A percentile compares a stretch with the other conserved stretches of the same genome.
These are phyloP conservation scores for Limnephilus rhombicus DNA, from an alignment of 2,888 invertebrate genomes.

Conservation along the genomic window DNA sequence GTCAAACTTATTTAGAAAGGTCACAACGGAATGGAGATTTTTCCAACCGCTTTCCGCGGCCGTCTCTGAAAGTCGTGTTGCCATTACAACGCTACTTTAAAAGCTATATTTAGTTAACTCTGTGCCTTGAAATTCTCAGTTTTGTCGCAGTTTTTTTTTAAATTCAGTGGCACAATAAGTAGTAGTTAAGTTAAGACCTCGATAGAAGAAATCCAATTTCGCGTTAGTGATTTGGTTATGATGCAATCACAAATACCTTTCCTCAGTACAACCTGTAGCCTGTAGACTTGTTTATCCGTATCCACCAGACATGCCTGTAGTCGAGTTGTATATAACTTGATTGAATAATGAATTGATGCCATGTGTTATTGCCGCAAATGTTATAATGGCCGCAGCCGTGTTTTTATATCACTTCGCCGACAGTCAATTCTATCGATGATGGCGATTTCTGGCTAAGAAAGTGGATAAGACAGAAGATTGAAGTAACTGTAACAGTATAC, in stretches of 20 bases:
- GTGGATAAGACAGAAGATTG: not conserved
- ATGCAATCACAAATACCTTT: not conserved
- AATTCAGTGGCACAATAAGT: not conserved
- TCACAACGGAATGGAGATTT: not conserved
- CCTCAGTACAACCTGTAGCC: not conserved
- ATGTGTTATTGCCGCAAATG: not conserved
- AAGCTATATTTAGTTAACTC: not conserved
- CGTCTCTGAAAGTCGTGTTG: not conserved
- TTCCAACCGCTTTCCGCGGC: not conserved
- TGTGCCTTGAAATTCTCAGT: not conserved
- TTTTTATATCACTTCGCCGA: not conserved
- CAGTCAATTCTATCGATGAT: conserved; percentile 27
- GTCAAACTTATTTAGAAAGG: not conserved
- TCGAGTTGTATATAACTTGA: not conserved
- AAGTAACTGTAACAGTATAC: conserved; percentile 9
- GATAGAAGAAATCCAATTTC: not conserved
- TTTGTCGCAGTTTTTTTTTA: not conserved
- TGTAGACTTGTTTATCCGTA: not conserved
- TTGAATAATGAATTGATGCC: not conserved
- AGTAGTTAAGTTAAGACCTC: not conserved
- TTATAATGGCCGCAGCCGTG: not conserved
- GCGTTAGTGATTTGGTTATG: not conserved
- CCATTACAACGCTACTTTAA: not conserved
- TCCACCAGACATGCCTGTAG: not conserved
- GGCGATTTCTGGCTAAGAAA: conserved; percentile 19